Evolutionary conservation across 2,888 invertebrate species (phyloP), one percentile per base, ranked within the genome.

Genomic region (Caenorhabditis wallacei): DNA sequence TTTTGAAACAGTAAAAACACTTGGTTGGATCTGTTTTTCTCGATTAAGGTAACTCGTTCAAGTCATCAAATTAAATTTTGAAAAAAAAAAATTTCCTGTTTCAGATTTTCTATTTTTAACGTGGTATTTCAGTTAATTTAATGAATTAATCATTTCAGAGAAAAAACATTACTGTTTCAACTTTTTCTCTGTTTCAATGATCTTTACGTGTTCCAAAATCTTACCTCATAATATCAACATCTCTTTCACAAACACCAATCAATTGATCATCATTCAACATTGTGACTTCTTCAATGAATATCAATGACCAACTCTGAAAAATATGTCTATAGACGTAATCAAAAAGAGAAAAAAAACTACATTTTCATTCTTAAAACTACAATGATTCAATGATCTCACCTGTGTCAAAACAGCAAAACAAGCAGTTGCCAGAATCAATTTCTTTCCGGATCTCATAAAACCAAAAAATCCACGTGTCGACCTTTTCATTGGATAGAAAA

Each of bases 401-500:
- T 90, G 89, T 46, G 90, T 88, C 61, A 87, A 54, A 13, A 86
- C 37, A 7, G 90, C 84, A 64, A 89, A 84, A 16, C 86, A 70
- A 13, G 84, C 82, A 5, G 88, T 88, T 16, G 85, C 72, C 24
- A 84, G 18, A 24, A 90, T 78, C 71, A 90, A 72, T 51, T 84
- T 85, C 37, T 80, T 80, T 3, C 87, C 84, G 30, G 86, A 84
- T 43, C 85, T 74, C 37, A 90, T 51, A 56, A 85, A 85, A 10
- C 84, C 80, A 46, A 88, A 85, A 20, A 80, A 63, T 11, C 87
- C 89, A 16, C 72, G 63, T 10, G 70, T 61, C n/a, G 75, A 64
- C 10, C 89, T 69, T 68, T 87, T 87, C 79, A 90, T 84, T 2
- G 89, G 88, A 46, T 87, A 89, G 78, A 89, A 86, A 8, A 89